Evolutionary conservation across 2,113 vertebrate species (phyloP).

Genomic region (Mustela lutreola): DNA sequence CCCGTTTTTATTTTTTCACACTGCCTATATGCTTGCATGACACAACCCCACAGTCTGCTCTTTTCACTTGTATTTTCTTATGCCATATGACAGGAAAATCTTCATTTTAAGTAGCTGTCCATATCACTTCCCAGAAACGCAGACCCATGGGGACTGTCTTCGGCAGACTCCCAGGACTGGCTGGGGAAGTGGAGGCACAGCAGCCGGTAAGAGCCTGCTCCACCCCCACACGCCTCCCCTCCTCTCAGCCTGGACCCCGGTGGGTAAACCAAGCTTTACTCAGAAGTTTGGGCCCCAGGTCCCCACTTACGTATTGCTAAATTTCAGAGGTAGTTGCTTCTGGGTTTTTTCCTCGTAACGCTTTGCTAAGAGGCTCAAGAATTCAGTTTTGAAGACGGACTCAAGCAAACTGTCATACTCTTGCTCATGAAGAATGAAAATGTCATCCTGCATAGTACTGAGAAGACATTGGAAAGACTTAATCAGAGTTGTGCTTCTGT

Average conservation of each 20-base stretch:
- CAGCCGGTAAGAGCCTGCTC: neutral
- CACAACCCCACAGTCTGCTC: neutral
- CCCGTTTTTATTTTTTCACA: neutral
- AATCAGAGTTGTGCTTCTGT: neutral
- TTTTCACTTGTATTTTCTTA: neutral
- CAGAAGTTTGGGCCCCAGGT: neutral
- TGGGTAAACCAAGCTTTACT: neutral
- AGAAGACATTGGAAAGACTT: conserved; percentile 43
- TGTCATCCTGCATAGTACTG: conserved; percentile 96
- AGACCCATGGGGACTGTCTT: neutral
- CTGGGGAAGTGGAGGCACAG: neutral
- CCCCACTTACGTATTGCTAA: conserved; percentile 94
- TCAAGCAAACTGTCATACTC: conserved; percentile 98
- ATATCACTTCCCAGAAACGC: neutral
- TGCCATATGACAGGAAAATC: neutral
- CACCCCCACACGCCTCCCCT: accelerated
- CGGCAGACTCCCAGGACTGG: neutral
- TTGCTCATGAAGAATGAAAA: conserved; percentile 96
- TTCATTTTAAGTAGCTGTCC: neutral
- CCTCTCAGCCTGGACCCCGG: neutral
- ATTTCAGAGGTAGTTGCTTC: conserved; percentile 96
- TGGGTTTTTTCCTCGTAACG: conserved; percentile 96
- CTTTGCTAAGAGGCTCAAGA: conserved; percentile 95
- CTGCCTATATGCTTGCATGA: neutral
- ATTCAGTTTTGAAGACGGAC: conserved; percentile 97